These are phyloP conservation scores for Micronycteris hirsuta DNA, from an alignment of 2,113 vertebrate genomes.

Conservation along the genomic window DNA sequence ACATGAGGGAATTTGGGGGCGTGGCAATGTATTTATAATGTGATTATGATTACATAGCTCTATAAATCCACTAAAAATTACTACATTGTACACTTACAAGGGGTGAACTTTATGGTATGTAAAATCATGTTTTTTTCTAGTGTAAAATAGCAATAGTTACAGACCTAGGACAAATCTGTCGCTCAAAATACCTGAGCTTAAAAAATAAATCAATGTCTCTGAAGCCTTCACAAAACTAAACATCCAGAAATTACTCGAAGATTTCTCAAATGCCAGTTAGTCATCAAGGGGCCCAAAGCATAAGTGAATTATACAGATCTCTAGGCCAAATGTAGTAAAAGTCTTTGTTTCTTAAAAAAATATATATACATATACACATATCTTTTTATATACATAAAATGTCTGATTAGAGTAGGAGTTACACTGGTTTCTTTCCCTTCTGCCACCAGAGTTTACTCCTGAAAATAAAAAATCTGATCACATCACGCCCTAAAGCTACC, in stretches of 20 bases:
- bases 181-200: background rate
- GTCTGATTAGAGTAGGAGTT: background rate
- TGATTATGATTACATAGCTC: background rate
- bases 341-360: background rate
- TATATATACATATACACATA: too few relatives aligned
- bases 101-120: background rate
- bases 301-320: background rate
- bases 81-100: background rate
- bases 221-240: constrained; percentile 15
- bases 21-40: background rate
- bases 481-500: background rate
- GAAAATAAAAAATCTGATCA: background rate
- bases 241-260: background rate
- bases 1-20: background rate
- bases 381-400: too few relatives aligned
- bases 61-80: background rate
- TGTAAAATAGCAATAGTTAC: background rate
- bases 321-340: background rate
- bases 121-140: background rate
- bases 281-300: background rate
- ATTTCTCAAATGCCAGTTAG: background rate
- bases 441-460: background rate
- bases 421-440: background rate
- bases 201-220: background rate
- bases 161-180: background rate